Base-by-base conservation (phyloP, 2,797 vertebrate genomes). In the Margarornis squamiger region DNA sequence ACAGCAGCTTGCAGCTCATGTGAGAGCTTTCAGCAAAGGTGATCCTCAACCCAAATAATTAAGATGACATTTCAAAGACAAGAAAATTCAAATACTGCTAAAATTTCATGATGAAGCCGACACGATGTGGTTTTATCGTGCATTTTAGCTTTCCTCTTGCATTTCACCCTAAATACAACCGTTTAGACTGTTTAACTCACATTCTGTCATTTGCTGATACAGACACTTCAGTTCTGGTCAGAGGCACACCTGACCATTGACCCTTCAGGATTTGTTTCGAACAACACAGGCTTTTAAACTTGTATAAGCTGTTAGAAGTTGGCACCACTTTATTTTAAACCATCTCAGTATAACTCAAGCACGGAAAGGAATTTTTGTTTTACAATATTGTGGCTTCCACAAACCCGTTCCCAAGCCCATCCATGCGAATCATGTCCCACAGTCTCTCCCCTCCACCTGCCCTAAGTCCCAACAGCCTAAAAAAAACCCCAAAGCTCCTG, bases 311-410 rank as follows among this genome's bases (percentile, higher is more conserved):
- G 19, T 7, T 83, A 46, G 52, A 90, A 65, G 41, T 1, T 62
- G 66, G 78, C 80, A 92, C n/a, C 17, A 13, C 27, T 78, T 62
- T 22, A 78, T 32, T 76, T 74, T 59, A 92, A 92, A n/a, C 14
- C 16, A 74, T 19, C 34, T 65, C 19, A 51, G 49, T 23, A 7
- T 23, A 80, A 74, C n/a, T 63, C 65, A 83, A 86, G 58, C 61
- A 65, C 0, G 1, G 43, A 77, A 88, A 91, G 36, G 43, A 45
- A 54, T 55, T 84, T 87, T 34, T 49, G 34, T 21, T 90, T 52
- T n/a, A 58, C 61, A n/a, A 2, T 34, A 36, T 43, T 90, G 80
- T 10, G 63, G 18, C 48, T 72, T 81, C 61, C 39, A 82, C 41
- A 46, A 76, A 63, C 41, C 23, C 0, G 0, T 54, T 72, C 41